Percentiles rank a stretch among this genome's conserved stretches.
Conservation (phyloP, 1,140 invertebrate genomes). For the Bombus cullumanus region DNA sequence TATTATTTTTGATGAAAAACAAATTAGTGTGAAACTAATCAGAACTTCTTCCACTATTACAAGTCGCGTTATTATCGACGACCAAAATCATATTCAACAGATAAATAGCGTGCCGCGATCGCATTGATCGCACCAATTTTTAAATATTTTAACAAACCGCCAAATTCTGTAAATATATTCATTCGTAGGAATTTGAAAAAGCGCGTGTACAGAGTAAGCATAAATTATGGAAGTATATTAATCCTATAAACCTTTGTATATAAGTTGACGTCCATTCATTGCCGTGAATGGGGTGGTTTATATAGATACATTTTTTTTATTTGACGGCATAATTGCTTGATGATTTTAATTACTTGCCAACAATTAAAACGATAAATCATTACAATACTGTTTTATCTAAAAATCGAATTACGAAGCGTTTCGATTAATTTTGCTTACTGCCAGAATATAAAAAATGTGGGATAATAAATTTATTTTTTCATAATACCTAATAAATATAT, state of each 20-base stretch:
- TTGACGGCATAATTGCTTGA: conserved; percentile 10
- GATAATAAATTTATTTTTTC: conserved; percentile 34
- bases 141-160: conserved; percentile 77
- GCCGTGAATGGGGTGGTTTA: conserved; percentile 56
- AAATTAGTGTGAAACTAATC: conserved; percentile 29
- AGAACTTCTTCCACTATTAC: conserved; percentile 66
- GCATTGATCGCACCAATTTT: conserved; percentile 57
- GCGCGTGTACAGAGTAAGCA: conserved; percentile 71
- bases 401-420: conserved; percentile 25
- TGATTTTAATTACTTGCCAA: conserved; percentile 42
- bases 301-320: conserved; percentile 43
- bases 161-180: conserved; percentile 78
- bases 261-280: conserved; percentile 61
- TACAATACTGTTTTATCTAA: conserved; percentile 34
- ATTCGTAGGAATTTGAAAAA: conserved; percentile 59
- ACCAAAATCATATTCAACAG: conserved; percentile 44
- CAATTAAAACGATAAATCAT: background rate
- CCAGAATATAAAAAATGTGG: conserved; percentile 11
- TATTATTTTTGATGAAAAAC: conserved; percentile 52
- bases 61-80: conserved; percentile 29
- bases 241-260: conserved; percentile 62
- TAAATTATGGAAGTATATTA: conserved; percentile 73
- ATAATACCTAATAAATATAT: background rate
- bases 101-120: conserved; percentile 37
- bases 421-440: conserved; percentile 43